phyloP scores from a whole-genome alignment of 2,113 vertebrate species.

The Lophura nycthemera region DNA sequence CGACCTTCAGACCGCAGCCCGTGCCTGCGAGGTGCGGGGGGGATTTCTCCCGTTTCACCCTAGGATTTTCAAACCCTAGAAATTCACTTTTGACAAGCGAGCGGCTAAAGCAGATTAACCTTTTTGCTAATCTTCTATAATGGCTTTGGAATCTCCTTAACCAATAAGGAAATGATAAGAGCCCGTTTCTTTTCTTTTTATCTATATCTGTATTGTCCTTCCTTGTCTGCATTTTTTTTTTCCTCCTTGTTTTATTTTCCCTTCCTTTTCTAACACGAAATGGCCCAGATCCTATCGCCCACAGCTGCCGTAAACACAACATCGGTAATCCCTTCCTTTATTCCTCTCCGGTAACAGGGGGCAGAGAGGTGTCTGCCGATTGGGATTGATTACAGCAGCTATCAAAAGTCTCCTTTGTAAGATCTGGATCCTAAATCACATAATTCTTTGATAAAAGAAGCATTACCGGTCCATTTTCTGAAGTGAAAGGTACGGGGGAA shows the following conservation, averaged over 20 bases:
- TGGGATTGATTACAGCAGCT: constrained; percentile 85
- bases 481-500: constrained; percentile 85
- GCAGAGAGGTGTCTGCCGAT: constrained; percentile 86
- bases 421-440: constrained; percentile 90
- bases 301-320: constrained; percentile 81
- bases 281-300: constrained; percentile 85
- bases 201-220: constrained; percentile 69
- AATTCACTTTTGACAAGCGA: constrained; percentile 79
- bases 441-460: constrained; percentile 93
- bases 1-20: no score
- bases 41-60: no score
- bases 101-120: constrained; percentile 84
- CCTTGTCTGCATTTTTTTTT: constrained; percentile 49
- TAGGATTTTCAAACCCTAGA: constrained; percentile 65
- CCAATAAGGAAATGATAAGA: constrained; percentile 80
- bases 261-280: constrained; percentile 74
- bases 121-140: constrained; percentile 89
- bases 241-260: constrained; percentile 65
- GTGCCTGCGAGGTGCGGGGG: neutral
- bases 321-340: constrained; percentile 87
- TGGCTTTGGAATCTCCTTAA: constrained; percentile 87
- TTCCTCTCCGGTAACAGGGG: constrained; percentile 78
- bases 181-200: constrained; percentile 77
- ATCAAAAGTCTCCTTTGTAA: constrained; percentile 83
- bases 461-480: constrained; percentile 86